A percentile compares a stretch with the other conserved stretches of the same genome.
Evolutionary conservation across 2,888 invertebrate species (phyloP).

Genomic region (Euplexia lucipara): DNA sequence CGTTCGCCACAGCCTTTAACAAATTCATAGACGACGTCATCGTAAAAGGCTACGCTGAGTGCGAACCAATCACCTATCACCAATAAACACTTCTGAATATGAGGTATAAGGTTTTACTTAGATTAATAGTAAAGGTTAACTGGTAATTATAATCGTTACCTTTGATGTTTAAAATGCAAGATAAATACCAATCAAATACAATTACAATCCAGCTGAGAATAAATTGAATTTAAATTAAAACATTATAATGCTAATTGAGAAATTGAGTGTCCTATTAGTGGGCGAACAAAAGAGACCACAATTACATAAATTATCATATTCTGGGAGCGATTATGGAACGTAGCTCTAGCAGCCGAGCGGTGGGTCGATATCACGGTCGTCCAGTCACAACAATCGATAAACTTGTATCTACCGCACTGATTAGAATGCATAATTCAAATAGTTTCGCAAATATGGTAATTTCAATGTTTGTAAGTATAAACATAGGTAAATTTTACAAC

Average conservation of each 20-base stretch:
- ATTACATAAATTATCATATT: slow-evolving; percentile 43
- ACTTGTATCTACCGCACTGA: slow-evolving; percentile 28
- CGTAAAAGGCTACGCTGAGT: no score
- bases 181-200: slow-evolving; percentile 13
- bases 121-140: background rate
- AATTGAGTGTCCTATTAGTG: slow-evolving; percentile 4
- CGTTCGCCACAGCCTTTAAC: no score
- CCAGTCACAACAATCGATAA: slow-evolving; percentile 32
- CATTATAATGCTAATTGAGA: slow-evolving; percentile 23
- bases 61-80: no score
- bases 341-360: slow-evolving; percentile 8
- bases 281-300: slow-evolving; percentile 28
- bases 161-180: background rate
- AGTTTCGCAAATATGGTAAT: background rate
- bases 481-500: background rate
- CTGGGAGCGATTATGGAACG: slow-evolving; percentile 20
- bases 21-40: no score
- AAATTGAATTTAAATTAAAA: slow-evolving; percentile 29
- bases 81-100: slow-evolving; percentile 12
- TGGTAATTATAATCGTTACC: background rate
- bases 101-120: slow-evolving; percentile 5
- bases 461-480: slow-evolving; percentile 1
- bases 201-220: background rate
- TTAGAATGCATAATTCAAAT: slow-evolving; percentile 36
- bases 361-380: slow-evolving; percentile 39